Conservation (phyloP, 2,797 vertebrate genomes). For the Rhynchotus rufescens region DNA sequence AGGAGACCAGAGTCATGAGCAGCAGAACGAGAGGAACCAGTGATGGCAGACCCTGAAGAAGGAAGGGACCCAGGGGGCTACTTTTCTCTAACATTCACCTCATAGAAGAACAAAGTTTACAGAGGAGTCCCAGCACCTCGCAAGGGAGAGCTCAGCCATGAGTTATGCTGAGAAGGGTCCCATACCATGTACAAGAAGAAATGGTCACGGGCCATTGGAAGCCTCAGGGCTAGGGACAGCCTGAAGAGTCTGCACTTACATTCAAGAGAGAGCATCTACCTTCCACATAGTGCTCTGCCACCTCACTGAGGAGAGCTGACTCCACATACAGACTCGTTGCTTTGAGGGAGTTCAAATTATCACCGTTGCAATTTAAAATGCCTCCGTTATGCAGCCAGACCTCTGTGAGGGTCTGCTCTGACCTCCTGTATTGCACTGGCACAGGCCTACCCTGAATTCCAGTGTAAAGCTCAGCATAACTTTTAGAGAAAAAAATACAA, state of each 20-base stretch:
- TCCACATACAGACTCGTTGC: neutral
- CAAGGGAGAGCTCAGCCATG: accelerated
- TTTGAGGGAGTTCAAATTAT: neutral
- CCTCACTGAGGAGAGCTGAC: neutral
- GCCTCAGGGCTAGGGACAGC: neutral
- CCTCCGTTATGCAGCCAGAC: neutral
- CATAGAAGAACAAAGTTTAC: neutral
- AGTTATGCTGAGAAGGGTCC: neutral
- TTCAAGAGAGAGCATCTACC: neutral
- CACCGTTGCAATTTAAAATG: neutral
- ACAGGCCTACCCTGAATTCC: neutral
- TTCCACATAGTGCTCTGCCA: neutral
- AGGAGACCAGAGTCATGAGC: neutral
- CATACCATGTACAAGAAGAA: accelerated
- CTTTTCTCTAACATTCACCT: neutral
- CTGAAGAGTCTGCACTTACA: neutral
- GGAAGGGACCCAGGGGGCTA: neutral
- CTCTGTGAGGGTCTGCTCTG: neutral
- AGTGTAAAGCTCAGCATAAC: neutral
- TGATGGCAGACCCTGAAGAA: neutral
- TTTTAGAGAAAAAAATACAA: neutral
- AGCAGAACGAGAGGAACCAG: neutral
- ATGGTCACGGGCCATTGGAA: neutral
- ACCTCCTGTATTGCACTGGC: neutral
- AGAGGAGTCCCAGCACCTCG: neutral